Evolutionary conservation across 1,140 invertebrate genomes (phyloP).

Genomic region (Procambarus clarkii): DNA sequence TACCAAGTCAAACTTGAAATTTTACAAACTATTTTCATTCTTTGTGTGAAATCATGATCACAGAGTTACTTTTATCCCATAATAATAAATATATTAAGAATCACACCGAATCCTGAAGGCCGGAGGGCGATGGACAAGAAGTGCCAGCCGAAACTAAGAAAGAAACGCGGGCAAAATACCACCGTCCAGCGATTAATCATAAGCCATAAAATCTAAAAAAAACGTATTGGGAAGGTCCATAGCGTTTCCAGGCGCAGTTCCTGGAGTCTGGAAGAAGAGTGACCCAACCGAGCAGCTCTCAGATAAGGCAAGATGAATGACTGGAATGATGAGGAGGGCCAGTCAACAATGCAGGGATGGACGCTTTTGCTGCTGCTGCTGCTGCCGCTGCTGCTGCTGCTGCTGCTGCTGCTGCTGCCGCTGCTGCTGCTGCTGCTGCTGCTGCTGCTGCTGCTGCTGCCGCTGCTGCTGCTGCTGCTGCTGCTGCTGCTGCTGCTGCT

Average conservation of each 20-base stretch:
- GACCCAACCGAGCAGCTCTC: conserved; percentile 44
- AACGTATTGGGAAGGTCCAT: conserved; percentile 26
- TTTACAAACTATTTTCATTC: no score
- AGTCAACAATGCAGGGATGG: conserved; percentile 55
- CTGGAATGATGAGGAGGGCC: conserved; percentile 51
- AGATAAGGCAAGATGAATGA: conserved; percentile 62
- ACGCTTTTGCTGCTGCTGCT: conserved; percentile 12
- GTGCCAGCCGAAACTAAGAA: not conserved
- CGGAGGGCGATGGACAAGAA: not conserved
- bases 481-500: not conserved
- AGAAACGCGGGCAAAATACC: not conserved
- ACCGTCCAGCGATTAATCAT: conserved; percentile 49
- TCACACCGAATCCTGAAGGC: no score
- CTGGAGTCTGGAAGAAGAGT: conserved; percentile 57
- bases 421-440: not conserved
- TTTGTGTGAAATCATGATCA: no score
- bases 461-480: not conserved
- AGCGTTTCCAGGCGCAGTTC: conserved; percentile 36
- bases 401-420: not conserved
- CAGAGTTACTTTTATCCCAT: no score
- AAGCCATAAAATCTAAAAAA: conserved; percentile 50
- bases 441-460: not conserved
- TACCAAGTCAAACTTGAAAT: no score
- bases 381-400: not conserved
- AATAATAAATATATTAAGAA: no score